Evolutionary conservation across 2,113 vertebrate genomes (phyloP).

Genomic region (Parus major): DNA sequence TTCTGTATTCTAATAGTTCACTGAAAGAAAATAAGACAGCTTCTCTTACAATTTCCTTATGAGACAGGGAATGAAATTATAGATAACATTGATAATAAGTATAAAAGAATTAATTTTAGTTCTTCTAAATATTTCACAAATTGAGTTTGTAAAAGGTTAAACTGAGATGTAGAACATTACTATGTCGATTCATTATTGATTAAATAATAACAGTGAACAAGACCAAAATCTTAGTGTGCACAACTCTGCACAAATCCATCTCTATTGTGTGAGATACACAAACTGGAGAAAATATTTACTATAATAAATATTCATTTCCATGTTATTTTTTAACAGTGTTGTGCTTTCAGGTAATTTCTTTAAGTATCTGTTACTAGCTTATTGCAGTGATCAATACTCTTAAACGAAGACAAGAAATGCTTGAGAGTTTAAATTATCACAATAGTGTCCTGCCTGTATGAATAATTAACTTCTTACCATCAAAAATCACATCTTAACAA

Average conservation of each 20-base stretch:
- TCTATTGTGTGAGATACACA: background rate
- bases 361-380: background rate
- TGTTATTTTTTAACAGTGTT: background rate
- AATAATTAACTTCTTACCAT: background rate
- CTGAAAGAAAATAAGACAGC: background rate
- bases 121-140: slow-evolving; percentile 1
- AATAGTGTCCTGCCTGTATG: background rate
- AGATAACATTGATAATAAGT: background rate
- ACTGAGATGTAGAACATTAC: background rate
- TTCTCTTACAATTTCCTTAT: background rate
- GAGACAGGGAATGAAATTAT: background rate
- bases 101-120: background rate
- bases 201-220: background rate
- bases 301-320: background rate
- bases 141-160: background rate
- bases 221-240: background rate
- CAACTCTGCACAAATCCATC: background rate
- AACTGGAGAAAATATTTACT: background rate
- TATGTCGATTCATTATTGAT: background rate
- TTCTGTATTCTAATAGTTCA: background rate
- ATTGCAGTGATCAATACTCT: background rate
- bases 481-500: background rate
- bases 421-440: background rate
- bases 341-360: background rate
- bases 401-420: background rate